phyloP scores from a whole-genome alignment of 2,888 invertebrate genomes.

The Gari tellinella region DNA sequence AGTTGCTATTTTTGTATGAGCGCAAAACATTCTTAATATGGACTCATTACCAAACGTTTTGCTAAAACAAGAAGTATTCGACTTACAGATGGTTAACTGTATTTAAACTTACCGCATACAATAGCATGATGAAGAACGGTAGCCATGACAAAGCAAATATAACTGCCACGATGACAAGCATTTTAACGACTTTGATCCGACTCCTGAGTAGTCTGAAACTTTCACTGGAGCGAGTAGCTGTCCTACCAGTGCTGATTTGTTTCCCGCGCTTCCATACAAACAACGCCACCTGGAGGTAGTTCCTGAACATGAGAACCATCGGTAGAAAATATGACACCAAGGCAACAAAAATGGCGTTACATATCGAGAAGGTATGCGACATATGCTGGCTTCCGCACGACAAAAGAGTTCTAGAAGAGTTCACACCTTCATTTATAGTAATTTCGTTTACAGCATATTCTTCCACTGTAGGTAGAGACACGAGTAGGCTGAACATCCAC shows the following conservation, averaged over 20 bases:
- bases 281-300: slow-evolving; percentile 46
- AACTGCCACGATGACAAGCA: slow-evolving; percentile 66
- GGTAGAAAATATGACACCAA: slow-evolving; percentile 66
- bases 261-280: slow-evolving; percentile 39
- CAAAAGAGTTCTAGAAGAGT: slow-evolving; percentile 9
- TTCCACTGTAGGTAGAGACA: slow-evolving; percentile 52
- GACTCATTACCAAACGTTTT: no score
- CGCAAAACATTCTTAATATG: no score
- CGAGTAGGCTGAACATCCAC: slow-evolving; percentile 47
- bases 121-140: slow-evolving; percentile 67
- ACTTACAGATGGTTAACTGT: no score
- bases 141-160: slow-evolving; percentile 72
- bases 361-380: slow-evolving; percentile 11
- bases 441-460: slow-evolving; percentile 49
- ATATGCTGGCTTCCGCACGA: slow-evolving; percentile 47
- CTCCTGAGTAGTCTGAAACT: slow-evolving; percentile 38
- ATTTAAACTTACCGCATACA: slow-evolving; percentile 71
- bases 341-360: slow-evolving; percentile 61
- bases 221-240: background rate
- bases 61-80: no score
- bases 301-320: slow-evolving; percentile 50
- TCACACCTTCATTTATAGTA: background rate
- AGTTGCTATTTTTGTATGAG: no score
- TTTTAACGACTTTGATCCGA: slow-evolving; percentile 65
- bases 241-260: slow-evolving; percentile 16